A percentile compares a stretch with the other conserved stretches of the same genome.
These are phyloP conservation scores for Rutpela maculata DNA, from an alignment of 2,888 invertebrate species.

Conservation along the genomic window DNA sequence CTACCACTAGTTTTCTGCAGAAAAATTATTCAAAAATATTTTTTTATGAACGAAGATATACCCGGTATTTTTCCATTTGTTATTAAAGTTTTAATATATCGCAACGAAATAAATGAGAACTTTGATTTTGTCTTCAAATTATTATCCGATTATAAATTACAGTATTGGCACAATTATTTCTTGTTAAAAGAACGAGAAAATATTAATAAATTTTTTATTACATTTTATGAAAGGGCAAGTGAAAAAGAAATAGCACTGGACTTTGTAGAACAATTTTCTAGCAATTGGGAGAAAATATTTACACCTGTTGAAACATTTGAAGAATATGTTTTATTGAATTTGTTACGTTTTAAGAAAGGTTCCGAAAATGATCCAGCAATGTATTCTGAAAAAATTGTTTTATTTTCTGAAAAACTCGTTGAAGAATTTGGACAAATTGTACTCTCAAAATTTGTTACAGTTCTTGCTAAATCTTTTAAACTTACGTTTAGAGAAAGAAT, in stretches of 20 bases:
- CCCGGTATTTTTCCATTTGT: constrained; percentile 19
- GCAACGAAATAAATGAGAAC: not conserved
- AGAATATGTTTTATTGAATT: constrained; percentile 24
- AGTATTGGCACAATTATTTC: constrained; percentile 9
- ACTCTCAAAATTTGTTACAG: constrained; percentile 8
- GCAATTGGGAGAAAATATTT: constrained; percentile 12
- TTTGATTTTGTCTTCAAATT: constrained; percentile 23
- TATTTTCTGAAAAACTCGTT: constrained; percentile 19
- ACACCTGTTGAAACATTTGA: constrained; percentile 16
- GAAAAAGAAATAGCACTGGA: not conserved
- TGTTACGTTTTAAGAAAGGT: constrained; percentile 24
- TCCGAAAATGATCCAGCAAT: not conserved
- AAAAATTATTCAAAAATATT: constrained; percentile 25
- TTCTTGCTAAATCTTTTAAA: not conserved
- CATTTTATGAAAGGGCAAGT: not conserved
- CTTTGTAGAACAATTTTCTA: constrained; percentile 19
- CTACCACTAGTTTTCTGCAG: constrained; percentile 20
- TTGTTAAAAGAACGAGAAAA: not conserved
- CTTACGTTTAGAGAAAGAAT: not conserved
- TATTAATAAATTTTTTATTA: constrained; percentile 3
- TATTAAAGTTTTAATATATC: constrained; percentile 21
- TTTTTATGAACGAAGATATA: not conserved
- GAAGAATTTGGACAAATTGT: constrained; percentile 20
- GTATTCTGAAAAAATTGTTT: constrained; percentile 25
- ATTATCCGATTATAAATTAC: constrained; percentile 21